Base-by-base conservation (phyloP, 2,888 invertebrate genomes). In the Drosophila prolongata region DNA sequence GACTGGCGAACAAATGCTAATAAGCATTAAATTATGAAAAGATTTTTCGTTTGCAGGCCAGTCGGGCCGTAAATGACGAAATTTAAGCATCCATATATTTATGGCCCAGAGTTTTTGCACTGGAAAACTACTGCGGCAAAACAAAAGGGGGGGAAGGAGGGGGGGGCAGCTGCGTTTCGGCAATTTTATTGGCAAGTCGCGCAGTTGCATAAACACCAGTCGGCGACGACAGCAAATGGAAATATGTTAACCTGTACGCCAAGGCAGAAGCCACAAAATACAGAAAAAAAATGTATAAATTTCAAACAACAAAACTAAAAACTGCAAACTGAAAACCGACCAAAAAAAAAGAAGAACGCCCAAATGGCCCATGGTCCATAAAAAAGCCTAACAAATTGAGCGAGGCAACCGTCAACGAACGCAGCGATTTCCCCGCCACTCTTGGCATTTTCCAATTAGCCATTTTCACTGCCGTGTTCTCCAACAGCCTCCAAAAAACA, bases 51-150 rank as follows among this genome's bases (percentile, higher is more conserved):
- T 80, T 60, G 65, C 68, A 58, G 74, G 69, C 70, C 82, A 82
- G 86, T 60, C 86, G 66, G 71, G 88, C 66, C 86, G 82, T 83
- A 87, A 83, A 83, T 86, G 82, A 82, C 83, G 88, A 85, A 83
- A 77, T 79, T 85, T 85, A 82, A 87, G 83, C 80, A 88, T 69
- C 76, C 76, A 83, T 83, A 85, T 83, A 87, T 85, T 83, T 83
- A 83, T 87, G 76, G 86, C 80, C 86, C 88, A 83, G 88, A 83
- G 86, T 87, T 87, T 83, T 83, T 87, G 86, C 88, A 87, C 88
- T 87, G 86, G 88, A 87, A 82, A 85, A 58, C 77, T 55, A 79
- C 70, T 69, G 68, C 54, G 61, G 47, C 30, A 3, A 30, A 61
- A 47, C 53, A 72, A 44, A 67, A 14, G 24, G 27, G n/a, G 19